These are phyloP conservation scores for Cyclophora albipunctata DNA, from an alignment of 2,888 invertebrate genomes.

Conservation along the genomic window DNA sequence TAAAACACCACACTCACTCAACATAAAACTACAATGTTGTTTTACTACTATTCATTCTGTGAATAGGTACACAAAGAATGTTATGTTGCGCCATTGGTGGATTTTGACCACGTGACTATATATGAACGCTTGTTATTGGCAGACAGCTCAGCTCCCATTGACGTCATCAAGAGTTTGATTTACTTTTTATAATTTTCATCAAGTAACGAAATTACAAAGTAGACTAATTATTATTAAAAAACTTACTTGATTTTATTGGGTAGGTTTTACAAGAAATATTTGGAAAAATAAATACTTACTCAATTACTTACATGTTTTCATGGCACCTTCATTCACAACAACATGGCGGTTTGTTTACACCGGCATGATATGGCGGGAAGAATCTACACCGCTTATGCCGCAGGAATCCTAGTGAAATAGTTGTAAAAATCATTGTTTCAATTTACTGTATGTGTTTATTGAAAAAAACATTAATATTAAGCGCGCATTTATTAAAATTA, in stretches of 20 bases:
- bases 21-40: slow-evolving; percentile 71
- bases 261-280: no score
- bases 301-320: slow-evolving; percentile 37
- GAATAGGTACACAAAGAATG: slow-evolving; percentile 76
- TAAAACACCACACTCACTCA: slow-evolving; percentile 74
- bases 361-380: slow-evolving; percentile 73
- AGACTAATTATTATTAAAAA: no score
- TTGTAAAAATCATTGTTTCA: slow-evolving; percentile 35
- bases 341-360: slow-evolving; percentile 77
- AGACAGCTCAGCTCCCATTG: slow-evolving; percentile 23
- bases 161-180: slow-evolving; percentile 42
- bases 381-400: slow-evolving; percentile 37
- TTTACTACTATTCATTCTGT: slow-evolving; percentile 50
- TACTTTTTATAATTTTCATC: slow-evolving; percentile 18
- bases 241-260: no score
- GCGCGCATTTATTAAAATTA: slow-evolving; percentile 26
- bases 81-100: slow-evolving; percentile 63
- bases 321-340: slow-evolving; percentile 51
- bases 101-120: slow-evolving; percentile 67
- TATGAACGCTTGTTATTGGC: slow-evolving; percentile 57
- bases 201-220: no score
- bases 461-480: slow-evolving; percentile 33
- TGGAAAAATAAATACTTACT: slow-evolving; percentile 25
- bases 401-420: slow-evolving; percentile 18
- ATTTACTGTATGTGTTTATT: slow-evolving; percentile 46